phyloP scores from a whole-genome alignment of 2,113 vertebrate genomes.

The Peromyscus maniculatus region DNA sequence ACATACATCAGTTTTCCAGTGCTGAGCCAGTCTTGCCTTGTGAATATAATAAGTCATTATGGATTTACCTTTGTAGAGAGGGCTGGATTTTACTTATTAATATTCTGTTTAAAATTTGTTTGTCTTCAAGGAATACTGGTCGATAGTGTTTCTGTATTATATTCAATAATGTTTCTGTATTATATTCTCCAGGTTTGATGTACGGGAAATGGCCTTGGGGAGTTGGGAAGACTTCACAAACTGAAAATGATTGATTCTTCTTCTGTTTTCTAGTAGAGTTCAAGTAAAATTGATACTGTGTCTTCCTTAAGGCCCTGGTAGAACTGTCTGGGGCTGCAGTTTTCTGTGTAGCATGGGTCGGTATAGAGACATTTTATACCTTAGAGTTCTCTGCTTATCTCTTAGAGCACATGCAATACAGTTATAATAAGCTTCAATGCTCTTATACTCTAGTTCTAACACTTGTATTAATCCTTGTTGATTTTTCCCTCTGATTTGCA shows the following conservation, averaged over 20 bases:
- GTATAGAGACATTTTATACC: neutral
- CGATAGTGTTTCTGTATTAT: neutral
- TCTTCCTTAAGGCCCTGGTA: neutral
- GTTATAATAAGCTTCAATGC: neutral
- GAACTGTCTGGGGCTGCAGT: neutral
- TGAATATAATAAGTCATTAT: neutral
- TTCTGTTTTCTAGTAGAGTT: conserved; percentile 1
- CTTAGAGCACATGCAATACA: neutral
- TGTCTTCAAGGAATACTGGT: neutral
- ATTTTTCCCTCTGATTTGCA: neutral
- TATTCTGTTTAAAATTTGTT: neutral
- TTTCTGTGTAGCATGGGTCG: neutral
- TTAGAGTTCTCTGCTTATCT: neutral
- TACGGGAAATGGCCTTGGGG: neutral
- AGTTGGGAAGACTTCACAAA: neutral
- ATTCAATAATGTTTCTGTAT: neutral
- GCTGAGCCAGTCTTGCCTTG: neutral
- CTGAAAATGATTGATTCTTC: neutral
- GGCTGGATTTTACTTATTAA: neutral
- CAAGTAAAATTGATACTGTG: neutral
- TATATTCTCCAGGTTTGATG: neutral
- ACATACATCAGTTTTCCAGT: neutral
- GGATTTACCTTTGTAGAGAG: neutral
- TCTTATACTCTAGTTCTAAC: neutral
- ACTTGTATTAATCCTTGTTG: neutral